Conservation (phyloP, 2,888 invertebrate species). For the Orthonevra nobilis region DNA sequence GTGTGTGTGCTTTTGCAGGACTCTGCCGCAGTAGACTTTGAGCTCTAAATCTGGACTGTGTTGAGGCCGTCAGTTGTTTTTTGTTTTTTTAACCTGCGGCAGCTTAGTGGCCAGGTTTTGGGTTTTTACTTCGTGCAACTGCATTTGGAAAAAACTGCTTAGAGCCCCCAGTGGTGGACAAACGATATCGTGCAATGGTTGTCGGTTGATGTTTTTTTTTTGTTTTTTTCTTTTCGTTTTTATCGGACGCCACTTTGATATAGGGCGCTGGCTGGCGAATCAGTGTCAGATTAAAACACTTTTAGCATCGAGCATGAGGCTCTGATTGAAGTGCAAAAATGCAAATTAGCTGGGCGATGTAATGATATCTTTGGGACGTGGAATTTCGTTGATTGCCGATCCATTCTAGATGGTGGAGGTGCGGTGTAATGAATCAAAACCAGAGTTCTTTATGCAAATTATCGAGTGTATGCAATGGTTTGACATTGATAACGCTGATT, state of each 20-base stretch:
- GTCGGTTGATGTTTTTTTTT: slow-evolving; percentile 39
- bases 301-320: slow-evolving; percentile 60
- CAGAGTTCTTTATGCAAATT: slow-evolving; percentile 56
- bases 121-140: slow-evolving; percentile 32
- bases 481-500: slow-evolving; percentile 52
- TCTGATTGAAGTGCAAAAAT: slow-evolving; percentile 70
- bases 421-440: slow-evolving; percentile 51
- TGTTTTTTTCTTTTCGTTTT: slow-evolving; percentile 61
- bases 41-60: slow-evolving; percentile 47
- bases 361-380: slow-evolving; percentile 64
- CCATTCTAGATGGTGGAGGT: neutral
- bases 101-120: slow-evolving; percentile 39
- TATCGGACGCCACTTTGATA: slow-evolving; percentile 64
- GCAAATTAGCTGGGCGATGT: slow-evolving; percentile 62
- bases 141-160: slow-evolving; percentile 21
- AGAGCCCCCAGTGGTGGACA: slow-evolving; percentile 9
- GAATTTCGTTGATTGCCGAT: slow-evolving; percentile 55
- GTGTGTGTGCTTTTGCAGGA: slow-evolving; percentile 13
- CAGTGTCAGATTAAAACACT: slow-evolving; percentile 70
- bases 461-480: slow-evolving; percentile 17
- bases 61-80: slow-evolving; percentile 22
- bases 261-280: slow-evolving; percentile 53
- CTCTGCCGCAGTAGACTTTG: slow-evolving; percentile 17
- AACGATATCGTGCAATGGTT: slow-evolving; percentile 36
- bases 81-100: slow-evolving; percentile 6